Evolutionary conservation across 2,888 invertebrate genomes (phyloP).

Genomic region (Apamea anceps): DNA sequence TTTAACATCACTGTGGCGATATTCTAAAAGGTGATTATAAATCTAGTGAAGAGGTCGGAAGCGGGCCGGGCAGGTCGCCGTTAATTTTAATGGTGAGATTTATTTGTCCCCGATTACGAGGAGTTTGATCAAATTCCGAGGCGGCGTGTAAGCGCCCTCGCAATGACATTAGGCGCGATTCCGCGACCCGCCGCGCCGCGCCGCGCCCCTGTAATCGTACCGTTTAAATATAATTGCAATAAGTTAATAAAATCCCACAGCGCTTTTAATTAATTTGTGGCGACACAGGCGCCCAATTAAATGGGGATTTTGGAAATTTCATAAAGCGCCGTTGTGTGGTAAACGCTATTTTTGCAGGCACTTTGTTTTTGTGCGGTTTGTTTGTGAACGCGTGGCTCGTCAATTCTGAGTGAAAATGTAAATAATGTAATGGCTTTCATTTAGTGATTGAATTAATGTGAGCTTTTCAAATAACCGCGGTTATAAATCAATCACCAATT

Average conservation of each 20-base stretch:
- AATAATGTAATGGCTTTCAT: slow-evolving; percentile 73
- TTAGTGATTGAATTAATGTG: slow-evolving; percentile 70
- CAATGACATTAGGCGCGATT: slow-evolving; percentile 77
- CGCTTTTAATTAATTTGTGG: slow-evolving; percentile 88
- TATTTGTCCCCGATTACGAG: slow-evolving; percentile 85
- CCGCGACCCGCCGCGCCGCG: slow-evolving; percentile 67
- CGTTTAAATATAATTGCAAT: slow-evolving; percentile 88
- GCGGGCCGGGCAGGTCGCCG: slow-evolving; percentile 78
- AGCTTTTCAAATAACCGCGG: slow-evolving; percentile 65
- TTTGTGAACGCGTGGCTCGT: slow-evolving; percentile 70
- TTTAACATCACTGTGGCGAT: slow-evolving; percentile 76
- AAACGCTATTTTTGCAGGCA: slow-evolving; percentile 74
- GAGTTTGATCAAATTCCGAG: slow-evolving; percentile 85
- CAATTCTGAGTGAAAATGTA: slow-evolving; percentile 71
- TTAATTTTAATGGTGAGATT: slow-evolving; percentile 87
- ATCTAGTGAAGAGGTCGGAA: slow-evolving; percentile 86
- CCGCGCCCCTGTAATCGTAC: slow-evolving; percentile 78
- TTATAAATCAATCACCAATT: slow-evolving; percentile 46
- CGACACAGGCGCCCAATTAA: slow-evolving; percentile 84
- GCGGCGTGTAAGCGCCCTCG: slow-evolving; percentile 75
- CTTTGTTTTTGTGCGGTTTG: slow-evolving; percentile 75
- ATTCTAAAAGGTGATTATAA: slow-evolving; percentile 85
- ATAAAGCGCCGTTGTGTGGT: slow-evolving; percentile 76
- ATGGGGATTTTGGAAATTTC: slow-evolving; percentile 83
- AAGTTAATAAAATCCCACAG: slow-evolving; percentile 87